Evolutionary conservation across 2,888 invertebrate species (phyloP).

Genomic region (Netelia melanura): DNA sequence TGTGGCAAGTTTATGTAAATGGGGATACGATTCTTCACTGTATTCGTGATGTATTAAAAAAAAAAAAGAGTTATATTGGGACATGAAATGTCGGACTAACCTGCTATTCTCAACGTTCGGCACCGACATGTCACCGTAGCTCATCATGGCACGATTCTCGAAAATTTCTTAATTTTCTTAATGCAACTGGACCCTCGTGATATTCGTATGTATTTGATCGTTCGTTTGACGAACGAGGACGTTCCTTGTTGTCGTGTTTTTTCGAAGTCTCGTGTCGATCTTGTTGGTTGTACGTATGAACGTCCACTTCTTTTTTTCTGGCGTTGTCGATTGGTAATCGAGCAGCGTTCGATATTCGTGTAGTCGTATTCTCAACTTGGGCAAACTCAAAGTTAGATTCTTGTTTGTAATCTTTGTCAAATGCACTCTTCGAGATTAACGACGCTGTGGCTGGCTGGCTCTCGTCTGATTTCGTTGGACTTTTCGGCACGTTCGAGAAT

Average conservation of each 20-base stretch:
- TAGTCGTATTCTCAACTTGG: too few relatives aligned
- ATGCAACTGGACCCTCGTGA: slow-evolving; percentile 8
- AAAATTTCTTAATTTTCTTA: slow-evolving; percentile 47
- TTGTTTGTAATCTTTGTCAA: too few relatives aligned
- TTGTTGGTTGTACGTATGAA: slow-evolving; percentile 5
- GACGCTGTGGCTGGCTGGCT: background rate
- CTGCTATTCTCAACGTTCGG: slow-evolving; percentile 70
- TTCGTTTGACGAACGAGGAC: background rate
- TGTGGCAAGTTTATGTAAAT: background rate
- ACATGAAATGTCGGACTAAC: slow-evolving; percentile 59
- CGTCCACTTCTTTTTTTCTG: background rate
- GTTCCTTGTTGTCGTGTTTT: slow-evolving; percentile 21
- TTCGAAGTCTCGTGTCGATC: slow-evolving; percentile 1
- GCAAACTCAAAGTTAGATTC: too few relatives aligned
- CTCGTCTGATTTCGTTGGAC: background rate
- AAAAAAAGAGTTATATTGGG: background rate
- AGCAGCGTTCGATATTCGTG: too few relatives aligned
- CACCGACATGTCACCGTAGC: slow-evolving; percentile 68
- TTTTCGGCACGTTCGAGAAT: background rate
- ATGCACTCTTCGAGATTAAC: background rate
- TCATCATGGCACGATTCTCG: slow-evolving; percentile 70
- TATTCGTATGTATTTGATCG: background rate
- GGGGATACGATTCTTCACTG: background rate
- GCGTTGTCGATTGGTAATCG: too few relatives aligned
- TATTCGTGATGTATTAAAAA: background rate